Evolutionary conservation across 2,888 invertebrate genomes (phyloP).

Genomic region (Tenodera sinensis): DNA sequence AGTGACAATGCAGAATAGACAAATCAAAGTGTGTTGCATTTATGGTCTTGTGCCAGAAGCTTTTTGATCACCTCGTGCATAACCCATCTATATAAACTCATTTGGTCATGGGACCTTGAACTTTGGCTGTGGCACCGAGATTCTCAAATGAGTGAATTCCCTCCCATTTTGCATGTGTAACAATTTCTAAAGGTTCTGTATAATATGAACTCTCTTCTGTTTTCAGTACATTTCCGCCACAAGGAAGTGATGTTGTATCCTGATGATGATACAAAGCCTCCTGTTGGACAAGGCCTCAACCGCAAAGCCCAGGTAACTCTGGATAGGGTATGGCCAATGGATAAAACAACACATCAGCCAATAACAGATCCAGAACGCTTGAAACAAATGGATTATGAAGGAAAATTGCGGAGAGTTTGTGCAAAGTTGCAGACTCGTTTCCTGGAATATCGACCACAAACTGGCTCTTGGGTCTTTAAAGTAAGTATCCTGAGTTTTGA

Average conservation of each 20-base stretch:
- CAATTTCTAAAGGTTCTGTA: neutral
- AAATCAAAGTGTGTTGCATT: too few species aligned
- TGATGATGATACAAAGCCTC: constrained; percentile 82
- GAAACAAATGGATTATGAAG: constrained; percentile 77
- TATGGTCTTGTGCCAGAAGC: too few species aligned
- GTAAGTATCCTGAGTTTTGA: constrained; percentile 43
- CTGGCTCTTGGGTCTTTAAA: constrained; percentile 96
- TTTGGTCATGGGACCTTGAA: too few species aligned
- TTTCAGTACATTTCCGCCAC: constrained; percentile 81
- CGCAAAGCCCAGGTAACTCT: constrained; percentile 86
- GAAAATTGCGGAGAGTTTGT: constrained; percentile 77
- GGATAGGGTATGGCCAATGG: constrained; percentile 91
- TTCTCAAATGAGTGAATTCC: too few species aligned
- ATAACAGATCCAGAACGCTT: constrained; percentile 79
- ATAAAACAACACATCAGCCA: constrained; percentile 73
- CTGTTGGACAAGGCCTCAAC: constrained; percentile 83
- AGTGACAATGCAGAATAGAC: too few species aligned
- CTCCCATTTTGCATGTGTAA: neutral
- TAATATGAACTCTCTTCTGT: constrained; percentile 5
- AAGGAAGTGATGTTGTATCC: constrained; percentile 96
- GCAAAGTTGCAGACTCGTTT: constrained; percentile 86
- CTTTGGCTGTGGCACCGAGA: too few species aligned
- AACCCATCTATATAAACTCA: too few species aligned
- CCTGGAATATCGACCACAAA: constrained; percentile 90
- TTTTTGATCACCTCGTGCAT: too few species aligned